Evolutionary conservation across 1,140 invertebrate genomes (phyloP).

Genomic region (Magallana ariakensis): DNA sequence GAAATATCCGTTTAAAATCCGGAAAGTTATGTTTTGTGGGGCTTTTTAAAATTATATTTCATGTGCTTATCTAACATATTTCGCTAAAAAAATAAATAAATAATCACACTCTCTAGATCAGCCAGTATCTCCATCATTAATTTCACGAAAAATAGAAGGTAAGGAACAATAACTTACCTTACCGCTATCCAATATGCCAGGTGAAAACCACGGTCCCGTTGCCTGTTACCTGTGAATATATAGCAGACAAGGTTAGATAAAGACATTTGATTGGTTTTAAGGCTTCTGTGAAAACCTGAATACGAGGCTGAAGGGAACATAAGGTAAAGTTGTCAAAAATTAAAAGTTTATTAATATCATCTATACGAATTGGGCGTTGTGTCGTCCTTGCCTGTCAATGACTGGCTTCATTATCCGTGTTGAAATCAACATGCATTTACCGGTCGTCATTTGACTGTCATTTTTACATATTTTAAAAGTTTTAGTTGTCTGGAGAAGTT

Average conservation of each 20-base stretch:
- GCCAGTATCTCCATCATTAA: neutral
- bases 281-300: neutral
- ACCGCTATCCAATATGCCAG: neutral
- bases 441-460: neutral
- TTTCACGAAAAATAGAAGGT: neutral
- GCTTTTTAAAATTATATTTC: too few species aligned
- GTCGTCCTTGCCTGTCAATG: neutral
- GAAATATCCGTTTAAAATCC: too few species aligned
- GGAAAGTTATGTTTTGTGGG: too few species aligned
- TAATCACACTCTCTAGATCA: neutral
- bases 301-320: neutral
- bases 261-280: constrained; percentile 1
- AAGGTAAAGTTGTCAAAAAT: neutral
- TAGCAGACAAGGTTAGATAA: neutral
- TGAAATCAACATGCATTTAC: neutral
- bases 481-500: too few species aligned
- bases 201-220: constrained; percentile 5
- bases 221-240: constrained; percentile 8
- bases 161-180: neutral
- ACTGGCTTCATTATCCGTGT: neutral
- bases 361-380: neutral
- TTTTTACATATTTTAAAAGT: neutral
- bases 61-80: too few species aligned
- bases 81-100: neutral
- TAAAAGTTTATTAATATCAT: neutral